These are phyloP conservation scores for Rhegmatorhina hoffmannsi DNA, from an alignment of 2,113 vertebrate species.

Conservation along the genomic window DNA sequence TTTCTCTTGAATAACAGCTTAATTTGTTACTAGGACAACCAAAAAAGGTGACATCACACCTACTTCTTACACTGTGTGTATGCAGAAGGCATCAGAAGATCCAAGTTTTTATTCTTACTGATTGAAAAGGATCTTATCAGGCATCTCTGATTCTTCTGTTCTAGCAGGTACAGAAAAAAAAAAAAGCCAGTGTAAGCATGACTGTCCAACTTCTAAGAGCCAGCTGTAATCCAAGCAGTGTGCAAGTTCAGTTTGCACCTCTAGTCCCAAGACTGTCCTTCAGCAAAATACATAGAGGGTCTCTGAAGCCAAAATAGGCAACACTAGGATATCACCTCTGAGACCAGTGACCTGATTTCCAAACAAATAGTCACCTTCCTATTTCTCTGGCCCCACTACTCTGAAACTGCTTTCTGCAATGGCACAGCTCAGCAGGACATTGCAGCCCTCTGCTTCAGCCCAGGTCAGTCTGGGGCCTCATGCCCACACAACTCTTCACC, in stretches of 20 bases:
- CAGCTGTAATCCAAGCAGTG: background rate
- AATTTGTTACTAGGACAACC: constrained; percentile 49
- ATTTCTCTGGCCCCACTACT: background rate
- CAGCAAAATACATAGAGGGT: background rate
- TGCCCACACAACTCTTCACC: background rate
- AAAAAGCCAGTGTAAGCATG: background rate
- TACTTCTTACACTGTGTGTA: background rate
- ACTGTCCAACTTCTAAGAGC: background rate
- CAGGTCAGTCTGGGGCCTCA: background rate
- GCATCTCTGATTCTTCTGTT: background rate
- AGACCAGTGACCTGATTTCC: background rate
- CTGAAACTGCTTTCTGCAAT: background rate
- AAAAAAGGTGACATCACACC: constrained; percentile 31
- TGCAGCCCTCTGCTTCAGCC: background rate
- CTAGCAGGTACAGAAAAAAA: background rate
- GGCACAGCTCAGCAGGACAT: background rate
- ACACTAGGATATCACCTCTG: background rate
- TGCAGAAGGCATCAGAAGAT: background rate
- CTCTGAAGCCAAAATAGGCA: background rate
- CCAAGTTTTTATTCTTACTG: background rate
- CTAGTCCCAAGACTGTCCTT: background rate
- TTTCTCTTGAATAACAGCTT: background rate
- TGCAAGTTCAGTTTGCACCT: background rate
- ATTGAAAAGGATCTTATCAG: background rate
- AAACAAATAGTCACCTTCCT: background rate